Evolutionary conservation across 1,140 invertebrate genomes (phyloP).

Genomic region (Drosophila grimshawi): DNA sequence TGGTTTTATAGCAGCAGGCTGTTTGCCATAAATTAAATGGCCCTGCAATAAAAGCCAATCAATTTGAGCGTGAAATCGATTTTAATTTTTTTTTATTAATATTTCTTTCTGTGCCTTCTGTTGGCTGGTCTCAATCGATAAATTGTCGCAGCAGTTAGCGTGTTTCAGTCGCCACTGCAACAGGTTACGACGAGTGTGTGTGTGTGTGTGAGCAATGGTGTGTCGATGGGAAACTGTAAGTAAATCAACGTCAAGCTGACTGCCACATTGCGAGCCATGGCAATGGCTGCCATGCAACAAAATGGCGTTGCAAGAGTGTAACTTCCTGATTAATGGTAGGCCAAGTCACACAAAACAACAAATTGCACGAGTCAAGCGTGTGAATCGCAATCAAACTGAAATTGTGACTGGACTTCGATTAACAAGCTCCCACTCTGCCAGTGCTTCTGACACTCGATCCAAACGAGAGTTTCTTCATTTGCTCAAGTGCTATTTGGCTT

Average conservation of each 20-base stretch:
- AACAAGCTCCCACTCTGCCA: slow-evolving; percentile 11
- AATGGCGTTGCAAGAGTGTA: slow-evolving; percentile 59
- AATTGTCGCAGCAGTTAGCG: slow-evolving; percentile 43
- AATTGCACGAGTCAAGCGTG: slow-evolving; percentile 14
- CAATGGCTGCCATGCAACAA: slow-evolving; percentile 56
- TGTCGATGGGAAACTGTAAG: slow-evolving; percentile 33
- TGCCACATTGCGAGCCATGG: slow-evolving; percentile 44
- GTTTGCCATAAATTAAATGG: slow-evolving; percentile 76
- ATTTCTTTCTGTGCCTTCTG: background rate
- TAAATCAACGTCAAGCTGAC: slow-evolving; percentile 53
- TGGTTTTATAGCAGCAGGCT: slow-evolving; percentile 43
- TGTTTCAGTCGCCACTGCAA: slow-evolving; percentile 43
- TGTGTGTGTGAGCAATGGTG: background rate
- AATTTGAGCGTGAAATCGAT: slow-evolving; percentile 81
- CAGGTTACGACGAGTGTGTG: slow-evolving; percentile 47
- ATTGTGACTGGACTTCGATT: slow-evolving; percentile 25
- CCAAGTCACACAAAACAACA: slow-evolving; percentile 3
- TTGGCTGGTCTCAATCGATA: slow-evolving; percentile 52
- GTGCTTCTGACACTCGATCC: background rate
- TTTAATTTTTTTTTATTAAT: slow-evolving; percentile 57
- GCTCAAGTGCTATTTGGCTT: background rate
- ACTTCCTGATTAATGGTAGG: slow-evolving; percentile 62
- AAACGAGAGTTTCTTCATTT: background rate
- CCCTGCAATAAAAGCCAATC: slow-evolving; percentile 75
- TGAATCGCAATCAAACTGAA: slow-evolving; percentile 49